A percentile compares a stretch with the other conserved stretches of the same genome.
Conservation (phyloP, 2,113 vertebrate species). For the Plestiodon gilberti region DNA sequence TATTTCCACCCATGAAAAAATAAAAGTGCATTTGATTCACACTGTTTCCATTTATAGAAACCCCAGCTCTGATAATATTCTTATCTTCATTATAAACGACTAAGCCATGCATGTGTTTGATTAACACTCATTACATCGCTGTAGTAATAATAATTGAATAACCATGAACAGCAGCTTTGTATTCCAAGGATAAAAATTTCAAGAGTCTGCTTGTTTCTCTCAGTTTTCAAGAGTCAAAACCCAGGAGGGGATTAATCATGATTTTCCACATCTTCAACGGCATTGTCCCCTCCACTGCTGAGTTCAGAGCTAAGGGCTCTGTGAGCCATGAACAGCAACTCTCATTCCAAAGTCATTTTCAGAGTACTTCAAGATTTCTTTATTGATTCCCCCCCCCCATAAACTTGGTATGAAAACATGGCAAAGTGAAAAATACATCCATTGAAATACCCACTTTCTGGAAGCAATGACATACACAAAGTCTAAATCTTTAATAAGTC, state of each 20-base stretch:
- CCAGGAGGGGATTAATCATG: not conserved
- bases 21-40: not conserved
- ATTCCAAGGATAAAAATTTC: not conserved
- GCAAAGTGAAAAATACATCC: not conserved
- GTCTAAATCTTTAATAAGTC: not conserved
- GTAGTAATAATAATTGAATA: fast-evolving
- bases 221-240: not conserved
- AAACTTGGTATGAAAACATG: not conserved
- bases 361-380: not conserved
- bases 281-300: not conserved
- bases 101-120: not conserved
- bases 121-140: not conserved
- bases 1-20: not conserved
- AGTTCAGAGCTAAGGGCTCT: fast-evolving
- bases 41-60: not conserved
- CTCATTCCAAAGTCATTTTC: not conserved
- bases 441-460: constrained; percentile 9
- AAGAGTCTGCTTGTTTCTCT: not conserved
- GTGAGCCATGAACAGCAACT: not conserved
- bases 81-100: not conserved
- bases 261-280: not conserved
- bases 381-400: not conserved
- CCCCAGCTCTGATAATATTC: fast-evolving
- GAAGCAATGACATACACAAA: not conserved
- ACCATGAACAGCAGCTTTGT: fast-evolving